Evolutionary conservation across 2,888 invertebrate genomes (phyloP).

Genomic region (Cephonodes hylas): DNA sequence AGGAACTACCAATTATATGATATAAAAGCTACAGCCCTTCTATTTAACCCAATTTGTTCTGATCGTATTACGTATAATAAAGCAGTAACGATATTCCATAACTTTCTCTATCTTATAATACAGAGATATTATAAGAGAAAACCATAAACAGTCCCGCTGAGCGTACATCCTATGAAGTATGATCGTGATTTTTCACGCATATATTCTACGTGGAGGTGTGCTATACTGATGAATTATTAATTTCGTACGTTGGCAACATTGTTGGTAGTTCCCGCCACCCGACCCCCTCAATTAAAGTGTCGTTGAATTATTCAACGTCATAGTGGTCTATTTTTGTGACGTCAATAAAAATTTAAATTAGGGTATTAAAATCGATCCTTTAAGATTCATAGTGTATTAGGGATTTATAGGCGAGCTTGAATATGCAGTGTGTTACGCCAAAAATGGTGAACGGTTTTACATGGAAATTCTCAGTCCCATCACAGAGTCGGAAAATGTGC

Average conservation of each 20-base stretch:
- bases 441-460: too few species aligned
- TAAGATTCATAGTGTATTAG: slow-evolving; percentile 9
- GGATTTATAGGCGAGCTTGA: background rate
- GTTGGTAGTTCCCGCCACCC: slow-evolving; percentile 15
- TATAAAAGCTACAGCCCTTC: too few species aligned
- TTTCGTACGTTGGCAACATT: slow-evolving; percentile 30
- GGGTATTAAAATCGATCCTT: slow-evolving; percentile 16
- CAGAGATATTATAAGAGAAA: background rate
- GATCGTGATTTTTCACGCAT: background rate
- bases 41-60: too few species aligned
- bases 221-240: slow-evolving; percentile 5
- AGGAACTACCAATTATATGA: too few species aligned
- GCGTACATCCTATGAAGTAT: background rate
- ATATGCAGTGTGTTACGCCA: background rate
- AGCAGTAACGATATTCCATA: background rate
- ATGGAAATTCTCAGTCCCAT: too few species aligned
- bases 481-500: too few species aligned
- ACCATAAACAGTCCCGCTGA: too few species aligned
- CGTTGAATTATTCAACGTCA: slow-evolving; percentile 44
- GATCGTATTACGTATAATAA: background rate
- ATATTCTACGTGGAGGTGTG: background rate
- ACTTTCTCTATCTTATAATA: background rate
- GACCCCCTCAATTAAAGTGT: slow-evolving; percentile 36
- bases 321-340: slow-evolving; percentile 32
- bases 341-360: slow-evolving; percentile 25